Evolutionary conservation across 2,113 vertebrate species (phyloP), one percentile per base, ranked within the genome.

Genomic region (Ascaphus truei): DNA sequence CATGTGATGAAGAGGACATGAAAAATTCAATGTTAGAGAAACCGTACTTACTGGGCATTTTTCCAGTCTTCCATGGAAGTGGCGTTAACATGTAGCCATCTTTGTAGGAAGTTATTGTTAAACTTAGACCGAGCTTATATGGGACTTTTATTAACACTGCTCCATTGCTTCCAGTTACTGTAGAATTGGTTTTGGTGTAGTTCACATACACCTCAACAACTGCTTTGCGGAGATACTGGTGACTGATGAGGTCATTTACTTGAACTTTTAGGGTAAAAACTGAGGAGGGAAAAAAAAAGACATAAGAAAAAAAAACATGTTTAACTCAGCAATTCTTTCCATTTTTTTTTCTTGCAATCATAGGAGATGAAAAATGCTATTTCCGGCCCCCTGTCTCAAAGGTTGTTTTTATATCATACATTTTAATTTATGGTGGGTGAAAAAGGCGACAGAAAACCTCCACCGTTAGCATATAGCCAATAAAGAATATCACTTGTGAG

Each of bases 1-100:
- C 76, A 18, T 45, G 18, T 5, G 33, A 1, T 16, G 2, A 31
- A 45, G 1, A 66, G 20, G 68, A 15, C 1, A 25, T 2, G 27
- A 48, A 16, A 61, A 62, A 76, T n/a, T n/a, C n/a, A n/a, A n/a
- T n/a, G n/a, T n/a, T n/a, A 7, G 8, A 37, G 36, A 7, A 37
- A 37, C 36, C 7, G 75, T 55, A 74, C 90, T 82, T 83, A 98
- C 96, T 90, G 66, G 96, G 96, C 87, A 94, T 95, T 79, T 85
- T 94, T 51, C 78, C 75, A 20, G 90, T 93, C 81, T 88, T 95
- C 96, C 95, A 98, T 33, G 93, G 93, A 75, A 97, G 82, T 11
- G 91, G 85, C 13, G 84, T 87, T 81, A 93, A 82, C n/a, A 96
- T 76, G 20, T 96, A 98, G 65, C 94, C 94, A 56, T 92, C 89